A percentile compares a stretch with the other conserved stretches of the same genome.
phyloP scores from a whole-genome alignment of 2,797 vertebrate genomes.

The Onychomys torridus region DNA sequence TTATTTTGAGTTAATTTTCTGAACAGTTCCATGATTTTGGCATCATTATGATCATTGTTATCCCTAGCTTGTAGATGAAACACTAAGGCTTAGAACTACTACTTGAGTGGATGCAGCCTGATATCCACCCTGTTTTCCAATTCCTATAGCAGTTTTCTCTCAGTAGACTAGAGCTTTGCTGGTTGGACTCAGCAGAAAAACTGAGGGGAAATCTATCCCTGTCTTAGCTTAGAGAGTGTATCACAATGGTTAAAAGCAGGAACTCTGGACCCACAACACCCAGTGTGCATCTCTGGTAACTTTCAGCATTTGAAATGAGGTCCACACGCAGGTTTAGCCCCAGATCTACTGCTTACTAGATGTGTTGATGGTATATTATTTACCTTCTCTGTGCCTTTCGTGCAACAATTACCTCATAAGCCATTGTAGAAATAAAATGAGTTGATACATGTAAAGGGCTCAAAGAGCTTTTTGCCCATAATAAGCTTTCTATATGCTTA shows the following conservation, averaged over 20 bases:
- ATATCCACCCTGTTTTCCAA: conserved; percentile 8
- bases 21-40: not conserved
- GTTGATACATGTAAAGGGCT: not conserved
- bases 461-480: not conserved
- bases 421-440: not conserved
- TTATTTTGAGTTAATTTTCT: conserved; percentile 33
- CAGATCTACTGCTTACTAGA: not conserved
- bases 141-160: not conserved
- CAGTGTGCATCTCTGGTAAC: not conserved
- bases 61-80: conserved; percentile 33
- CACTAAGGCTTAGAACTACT: not conserved
- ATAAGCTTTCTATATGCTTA: not conserved
- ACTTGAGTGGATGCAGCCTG: not conserved
- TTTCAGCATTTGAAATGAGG: conserved; percentile 9
- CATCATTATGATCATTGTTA: not conserved
- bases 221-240: not conserved
- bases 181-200: not conserved
- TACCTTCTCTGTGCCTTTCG: conserved; percentile 13
- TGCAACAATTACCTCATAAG: conserved; percentile 2
- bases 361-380: conserved; percentile 4
- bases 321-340: not conserved
- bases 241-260: not conserved
- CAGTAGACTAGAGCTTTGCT: not conserved
- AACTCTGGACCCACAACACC: not conserved
- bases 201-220: not conserved